These are phyloP conservation scores for Phaethon lepturus DNA, from an alignment of 2,113 vertebrate species.

Conservation along the genomic window DNA sequence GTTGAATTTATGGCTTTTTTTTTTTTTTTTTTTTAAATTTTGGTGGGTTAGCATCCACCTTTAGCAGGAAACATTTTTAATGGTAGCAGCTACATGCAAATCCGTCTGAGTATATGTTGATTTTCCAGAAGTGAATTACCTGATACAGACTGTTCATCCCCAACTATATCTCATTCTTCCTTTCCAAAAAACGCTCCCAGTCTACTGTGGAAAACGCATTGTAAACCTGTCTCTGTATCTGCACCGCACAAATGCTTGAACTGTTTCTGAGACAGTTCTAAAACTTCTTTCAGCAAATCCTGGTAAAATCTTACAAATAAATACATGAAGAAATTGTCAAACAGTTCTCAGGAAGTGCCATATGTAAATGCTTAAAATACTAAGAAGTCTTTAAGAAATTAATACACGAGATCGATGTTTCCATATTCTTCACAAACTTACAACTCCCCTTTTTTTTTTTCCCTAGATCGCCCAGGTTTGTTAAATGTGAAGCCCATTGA, in stretches of 20 bases:
- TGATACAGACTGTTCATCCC: neutral
- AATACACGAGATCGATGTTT: rapidly evolving
- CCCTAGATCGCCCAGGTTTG: slow-evolving; percentile 92
- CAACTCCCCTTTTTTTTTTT: neutral
- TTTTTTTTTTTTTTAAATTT: neutral
- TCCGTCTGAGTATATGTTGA: neutral
- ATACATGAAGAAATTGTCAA: neutral
- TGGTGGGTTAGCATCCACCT: neutral
- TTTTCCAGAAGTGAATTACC: neutral
- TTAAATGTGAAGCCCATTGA: slow-evolving; percentile 97
- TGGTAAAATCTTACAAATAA: neutral
- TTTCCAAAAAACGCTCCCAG: neutral
- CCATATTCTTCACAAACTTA: neutral
- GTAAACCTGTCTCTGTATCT: neutral
- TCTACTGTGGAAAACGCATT: neutral
- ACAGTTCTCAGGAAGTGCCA: neutral
- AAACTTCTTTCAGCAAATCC: neutral
- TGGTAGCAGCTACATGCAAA: neutral
- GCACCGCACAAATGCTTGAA: neutral
- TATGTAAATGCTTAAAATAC: neutral
- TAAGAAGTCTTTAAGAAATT: neutral
- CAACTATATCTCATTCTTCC: neutral
- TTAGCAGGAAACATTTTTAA: neutral
- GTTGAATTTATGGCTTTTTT: neutral
- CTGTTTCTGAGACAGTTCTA: neutral